Evolutionary conservation across 1,140 invertebrate species (phyloP), one percentile per base, ranked within the genome.

Genomic region (Drosophila eugracilis): DNA sequence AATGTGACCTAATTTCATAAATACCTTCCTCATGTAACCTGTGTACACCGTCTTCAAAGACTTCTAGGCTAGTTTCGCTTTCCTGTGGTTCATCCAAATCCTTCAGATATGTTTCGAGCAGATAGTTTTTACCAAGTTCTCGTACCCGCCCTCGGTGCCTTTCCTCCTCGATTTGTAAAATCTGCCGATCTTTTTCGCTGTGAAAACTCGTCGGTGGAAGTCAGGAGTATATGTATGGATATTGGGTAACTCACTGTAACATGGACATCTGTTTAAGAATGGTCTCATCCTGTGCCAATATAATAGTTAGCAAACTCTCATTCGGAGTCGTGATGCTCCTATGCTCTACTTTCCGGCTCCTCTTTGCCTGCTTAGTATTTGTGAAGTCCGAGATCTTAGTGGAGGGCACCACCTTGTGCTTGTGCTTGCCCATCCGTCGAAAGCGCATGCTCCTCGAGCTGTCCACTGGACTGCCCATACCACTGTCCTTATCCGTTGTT

Each of bases 211-310:
- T 19, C 15, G 5, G 34, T 37, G 12, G 15, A 21, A 32, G 14
- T 17, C 7, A 32, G 24, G 3, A 1, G 26, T 15, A 45, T 22
- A n/a, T 12, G 9, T 14, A 28, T 7, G 4, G 5, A n/a, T 7
- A 17, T 5, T 32, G 14, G 5, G 14, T n/a, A 7, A 81, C 80
- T 75, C 83, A 94, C 94, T 94, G 93, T 45, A 95, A 89, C 84
- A 94, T 93, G 72, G 93, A 93, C 58, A 96, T 92, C 90, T 97
- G 95, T 58, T 94, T 94, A 73, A 96, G 94, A 65, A 97, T 96
- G n/a, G 95, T 95, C 86, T 95, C 94, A 76, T 95, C 96, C 92
- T 97, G 96, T n/a, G 94, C 94, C 57, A 96, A 92, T 62, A 97
- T 96, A 62, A 96, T 93, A 72, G 95, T 95, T 58, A 96, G 94